Base-by-base conservation (phyloP, 2,888 invertebrate genomes). In the Deroplatys truncata region DNA sequence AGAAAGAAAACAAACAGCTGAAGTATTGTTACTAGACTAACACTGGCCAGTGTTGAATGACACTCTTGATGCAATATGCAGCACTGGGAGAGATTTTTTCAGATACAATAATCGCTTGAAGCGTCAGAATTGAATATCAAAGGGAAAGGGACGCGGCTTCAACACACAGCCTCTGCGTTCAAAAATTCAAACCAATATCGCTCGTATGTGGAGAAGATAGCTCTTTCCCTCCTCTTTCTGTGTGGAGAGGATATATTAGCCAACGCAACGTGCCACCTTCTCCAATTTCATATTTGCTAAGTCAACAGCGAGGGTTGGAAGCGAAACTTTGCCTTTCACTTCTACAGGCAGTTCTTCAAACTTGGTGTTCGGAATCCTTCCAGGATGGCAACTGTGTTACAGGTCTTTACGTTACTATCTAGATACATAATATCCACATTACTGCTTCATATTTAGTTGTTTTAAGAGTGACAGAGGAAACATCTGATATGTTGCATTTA, bases 211-310 rank as follows among this genome's bases (percentile, higher is more conserved):
- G 20, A 13, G 35, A 13, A 82, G 56, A 72, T 72, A 72, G 56
- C 56, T 1, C 56, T 16, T 25, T 72, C 56, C 25, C 56, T 72
- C 43, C 56, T 72, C 56, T 20, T 16, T 72, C 20, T 72, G 56
- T 72, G 56, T 72, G 20, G 56, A 72, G 82, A n/a, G 88, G 88
- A 89, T 89, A 89, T 88, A 90, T 89, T 88, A 89, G 89, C 28
- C 31, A 82, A n/a, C 84, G 72, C 88, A 90, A 83, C 85, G 89
- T 89, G 89, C 89, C 87, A 88, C 88, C 83, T 88, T 88, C 90
- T 89, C 86, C 89, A 89, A 89, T 90, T 90, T 90, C 90, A 90
- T 90, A 90, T 90, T 90, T 90, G 89, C 90, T 90, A 89, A 90
- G 90, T 89, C 88, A 90, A 90, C 89, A 90, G 20, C 7, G 20